A percentile compares a stretch with the other conserved stretches of the same genome.
These are phyloP conservation scores for Dasysyrphus albostriatus DNA, from an alignment of 2,888 invertebrate species.

Conservation along the genomic window DNA sequence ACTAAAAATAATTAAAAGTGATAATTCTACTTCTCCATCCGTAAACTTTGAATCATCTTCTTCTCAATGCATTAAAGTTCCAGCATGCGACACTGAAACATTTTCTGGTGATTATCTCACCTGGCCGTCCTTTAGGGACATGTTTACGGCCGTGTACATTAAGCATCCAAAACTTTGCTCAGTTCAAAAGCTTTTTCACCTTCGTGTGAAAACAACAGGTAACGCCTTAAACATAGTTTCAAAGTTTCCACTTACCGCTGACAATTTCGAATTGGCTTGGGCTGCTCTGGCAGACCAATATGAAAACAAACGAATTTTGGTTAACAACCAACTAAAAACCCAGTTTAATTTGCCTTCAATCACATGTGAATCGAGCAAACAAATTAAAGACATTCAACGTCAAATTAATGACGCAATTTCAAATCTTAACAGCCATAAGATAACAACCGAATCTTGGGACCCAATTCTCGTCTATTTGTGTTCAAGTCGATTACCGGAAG, in stretches of 20 bases:
- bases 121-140: slow-evolving; percentile 11
- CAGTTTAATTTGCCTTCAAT: slow-evolving; percentile 25
- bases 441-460: slow-evolving; percentile 17
- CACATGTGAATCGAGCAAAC: slow-evolving; percentile 2
- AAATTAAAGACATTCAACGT: slow-evolving; percentile 18
- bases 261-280: slow-evolving; percentile 50
- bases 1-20: too few relatives aligned
- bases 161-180: neutral
- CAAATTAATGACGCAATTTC: slow-evolving; percentile 18
- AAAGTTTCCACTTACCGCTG: slow-evolving; percentile 19
- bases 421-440: too few relatives aligned
- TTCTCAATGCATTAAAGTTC: slow-evolving; percentile 9
- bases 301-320: slow-evolving; percentile 53
- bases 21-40: too few relatives aligned
- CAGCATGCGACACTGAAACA: neutral
- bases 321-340: slow-evolving; percentile 38
- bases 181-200: neutral
- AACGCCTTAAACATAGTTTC: neutral
- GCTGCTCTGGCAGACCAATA: slow-evolving; percentile 36
- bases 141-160: neutral
- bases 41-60: neutral
- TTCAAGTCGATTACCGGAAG: slow-evolving; percentile 6
- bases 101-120: slow-evolving; percentile 12
- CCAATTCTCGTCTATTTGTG: slow-evolving; percentile 15
- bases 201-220: neutral